Conservation (phyloP, 2,888 invertebrate species). For the Phyllotreta cruciferae region DNA sequence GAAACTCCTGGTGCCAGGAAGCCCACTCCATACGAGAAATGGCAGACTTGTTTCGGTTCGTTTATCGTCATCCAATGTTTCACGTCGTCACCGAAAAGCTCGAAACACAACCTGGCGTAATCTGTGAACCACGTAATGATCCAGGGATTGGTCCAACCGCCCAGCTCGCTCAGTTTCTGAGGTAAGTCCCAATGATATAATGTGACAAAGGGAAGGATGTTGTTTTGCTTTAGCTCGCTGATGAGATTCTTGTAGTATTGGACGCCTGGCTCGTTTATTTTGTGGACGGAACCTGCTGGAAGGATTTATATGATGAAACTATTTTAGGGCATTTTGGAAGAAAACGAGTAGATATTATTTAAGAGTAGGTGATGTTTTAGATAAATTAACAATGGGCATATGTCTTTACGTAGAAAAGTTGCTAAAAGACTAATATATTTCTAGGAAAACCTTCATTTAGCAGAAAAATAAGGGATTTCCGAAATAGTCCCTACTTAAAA, state of each 20-base stretch:
- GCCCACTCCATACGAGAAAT: constrained; percentile 41
- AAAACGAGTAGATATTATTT: too few relatives aligned
- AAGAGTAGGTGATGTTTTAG: too few relatives aligned
- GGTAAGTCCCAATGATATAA: constrained; percentile 66
- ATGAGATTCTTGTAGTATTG: constrained; percentile 49
- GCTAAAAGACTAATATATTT: too few relatives aligned
- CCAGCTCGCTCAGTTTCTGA: constrained; percentile 57
- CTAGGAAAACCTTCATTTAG: too few relatives aligned
- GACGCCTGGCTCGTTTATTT: constrained; percentile 73
- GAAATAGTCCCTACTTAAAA: too few relatives aligned
- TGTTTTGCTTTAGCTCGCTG: constrained; percentile 59
- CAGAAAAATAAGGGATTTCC: too few relatives aligned
- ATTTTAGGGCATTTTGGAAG: too few relatives aligned
- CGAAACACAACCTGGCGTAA: constrained; percentile 61
- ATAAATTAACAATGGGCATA: too few relatives aligned
- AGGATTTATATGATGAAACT: too few relatives aligned
- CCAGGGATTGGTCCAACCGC: constrained; percentile 20
- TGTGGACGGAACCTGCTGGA: constrained; percentile 60
- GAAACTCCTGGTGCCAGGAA: constrained; percentile 53
- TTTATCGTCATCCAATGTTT: constrained; percentile 64
- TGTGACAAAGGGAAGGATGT: constrained; percentile 64
- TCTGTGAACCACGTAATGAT: constrained; percentile 57
- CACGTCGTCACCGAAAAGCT: constrained; percentile 50
- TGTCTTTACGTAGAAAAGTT: too few relatives aligned
- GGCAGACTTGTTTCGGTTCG: constrained; percentile 57